These are phyloP conservation scores for Strigamia transsilvanica DNA, from an alignment of 2,888 invertebrate species.

Conservation along the genomic window DNA sequence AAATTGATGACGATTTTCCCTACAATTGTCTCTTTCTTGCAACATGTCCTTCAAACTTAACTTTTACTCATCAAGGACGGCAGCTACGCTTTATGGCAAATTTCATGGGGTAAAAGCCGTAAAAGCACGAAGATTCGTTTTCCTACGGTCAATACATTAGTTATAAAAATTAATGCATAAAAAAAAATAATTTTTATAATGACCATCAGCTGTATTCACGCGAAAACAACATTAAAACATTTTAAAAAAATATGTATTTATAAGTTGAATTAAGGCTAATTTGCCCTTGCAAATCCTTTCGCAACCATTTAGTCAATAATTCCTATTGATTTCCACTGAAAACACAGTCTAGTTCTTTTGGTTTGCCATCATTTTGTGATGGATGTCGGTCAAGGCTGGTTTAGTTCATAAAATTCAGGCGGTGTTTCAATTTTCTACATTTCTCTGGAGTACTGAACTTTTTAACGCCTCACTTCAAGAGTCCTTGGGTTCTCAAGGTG, in stretches of 20 bases:
- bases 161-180: neutral
- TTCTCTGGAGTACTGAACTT: slow-evolving; percentile 39
- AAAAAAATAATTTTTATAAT: neutral
- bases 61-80: slow-evolving; percentile 34
- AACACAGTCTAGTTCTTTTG: slow-evolving; percentile 21
- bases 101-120: neutral
- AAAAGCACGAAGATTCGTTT: neutral
- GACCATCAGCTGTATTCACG: neutral
- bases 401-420: slow-evolving; percentile 48
- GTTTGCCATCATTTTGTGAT: slow-evolving; percentile 33
- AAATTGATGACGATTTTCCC: slow-evolving; percentile 17
- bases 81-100: slow-evolving; percentile 38
- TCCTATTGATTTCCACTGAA: slow-evolving; percentile 30
- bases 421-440: slow-evolving; percentile 42
- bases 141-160: neutral
- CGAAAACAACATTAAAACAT: neutral
- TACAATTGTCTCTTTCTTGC: slow-evolving; percentile 48
- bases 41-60: slow-evolving; percentile 41
- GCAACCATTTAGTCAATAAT: slow-evolving; percentile 23
- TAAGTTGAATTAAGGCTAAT: neutral
- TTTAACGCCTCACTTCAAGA: slow-evolving; percentile 21
- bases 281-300: slow-evolving; percentile 17
- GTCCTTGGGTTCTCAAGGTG: slow-evolving; percentile 39
- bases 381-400: slow-evolving; percentile 49
- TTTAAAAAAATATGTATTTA: neutral